Conservation (phyloP, 2,113 vertebrate species). For the Shinisaurus crocodilurus region DNA sequence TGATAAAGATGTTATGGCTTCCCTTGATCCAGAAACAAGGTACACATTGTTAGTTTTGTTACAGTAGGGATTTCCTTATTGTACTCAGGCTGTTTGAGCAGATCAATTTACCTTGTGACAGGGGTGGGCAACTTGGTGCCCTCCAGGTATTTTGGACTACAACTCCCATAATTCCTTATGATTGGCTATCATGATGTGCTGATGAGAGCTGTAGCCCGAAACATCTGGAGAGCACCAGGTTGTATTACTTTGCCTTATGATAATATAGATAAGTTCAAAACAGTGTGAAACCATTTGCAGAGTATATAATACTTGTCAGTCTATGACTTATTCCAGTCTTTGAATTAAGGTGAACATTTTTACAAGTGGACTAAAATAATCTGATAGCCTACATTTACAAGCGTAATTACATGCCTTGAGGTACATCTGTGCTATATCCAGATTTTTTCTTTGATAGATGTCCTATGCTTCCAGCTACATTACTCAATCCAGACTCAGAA, state of each 20-base stretch:
- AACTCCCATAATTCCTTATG: too few relatives aligned
- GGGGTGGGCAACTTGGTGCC: too few relatives aligned
- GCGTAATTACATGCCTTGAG: not conserved
- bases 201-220: too few relatives aligned
- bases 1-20: slow-evolving; percentile 79
- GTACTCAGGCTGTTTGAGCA: not conserved
- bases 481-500: not conserved
- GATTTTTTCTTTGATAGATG: not conserved
- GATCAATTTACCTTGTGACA: not conserved
- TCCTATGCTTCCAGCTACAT: not conserved
- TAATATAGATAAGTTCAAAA: not conserved
- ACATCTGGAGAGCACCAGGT: too few relatives aligned
- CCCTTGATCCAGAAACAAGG: slow-evolving; percentile 93
- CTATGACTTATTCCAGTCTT: not conserved
- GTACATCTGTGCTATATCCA: not conserved
- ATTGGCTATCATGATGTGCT: too few relatives aligned
- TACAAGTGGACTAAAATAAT: not conserved
- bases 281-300: not conserved
- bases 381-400: not conserved
- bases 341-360: not conserved
- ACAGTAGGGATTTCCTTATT: not conserved
- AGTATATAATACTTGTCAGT: not conserved
- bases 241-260: not conserved
- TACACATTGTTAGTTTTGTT: slow-evolving; percentile 55
- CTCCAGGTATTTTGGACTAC: too few relatives aligned